Conservation (phyloP, 2,113 vertebrate genomes). For the Sprattus sprattus region DNA sequence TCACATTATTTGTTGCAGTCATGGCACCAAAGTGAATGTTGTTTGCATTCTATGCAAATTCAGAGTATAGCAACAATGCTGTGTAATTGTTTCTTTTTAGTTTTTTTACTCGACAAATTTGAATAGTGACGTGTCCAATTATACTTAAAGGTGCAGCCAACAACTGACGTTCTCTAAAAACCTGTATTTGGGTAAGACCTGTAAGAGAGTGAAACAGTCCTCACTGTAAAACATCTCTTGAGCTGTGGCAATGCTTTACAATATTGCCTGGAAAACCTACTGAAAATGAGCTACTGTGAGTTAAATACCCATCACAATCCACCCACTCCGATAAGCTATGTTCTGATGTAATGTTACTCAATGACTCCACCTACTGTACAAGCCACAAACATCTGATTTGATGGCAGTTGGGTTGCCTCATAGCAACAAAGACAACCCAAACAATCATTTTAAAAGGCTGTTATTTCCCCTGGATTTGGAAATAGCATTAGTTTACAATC, state of each 20-base stretch:
- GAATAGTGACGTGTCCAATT: background rate
- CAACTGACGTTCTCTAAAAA: background rate
- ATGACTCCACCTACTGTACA: background rate
- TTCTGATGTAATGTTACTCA: background rate
- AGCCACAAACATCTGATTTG: background rate
- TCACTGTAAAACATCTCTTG: no score
- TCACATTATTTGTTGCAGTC: background rate
- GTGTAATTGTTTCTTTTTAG: background rate
- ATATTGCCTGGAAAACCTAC: background rate
- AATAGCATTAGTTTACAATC: background rate
- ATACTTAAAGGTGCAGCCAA: background rate
- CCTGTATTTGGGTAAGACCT: no score
- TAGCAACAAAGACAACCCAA: background rate
- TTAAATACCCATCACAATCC: background rate
- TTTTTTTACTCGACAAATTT: background rate
- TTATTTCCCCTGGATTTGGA: background rate
- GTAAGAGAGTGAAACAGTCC: no score
- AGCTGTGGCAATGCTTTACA: background rate
- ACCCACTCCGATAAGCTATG: no score
- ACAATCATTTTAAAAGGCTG: background rate
- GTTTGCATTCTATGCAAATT: conserved; percentile 4
- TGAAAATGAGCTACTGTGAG: background rate
- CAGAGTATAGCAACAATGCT: background rate
- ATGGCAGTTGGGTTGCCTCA: background rate
- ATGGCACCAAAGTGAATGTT: background rate